These are phyloP conservation scores for Aldrovandia affinis DNA, from an alignment of 2,797 vertebrate genomes.

Conservation along the genomic window DNA sequence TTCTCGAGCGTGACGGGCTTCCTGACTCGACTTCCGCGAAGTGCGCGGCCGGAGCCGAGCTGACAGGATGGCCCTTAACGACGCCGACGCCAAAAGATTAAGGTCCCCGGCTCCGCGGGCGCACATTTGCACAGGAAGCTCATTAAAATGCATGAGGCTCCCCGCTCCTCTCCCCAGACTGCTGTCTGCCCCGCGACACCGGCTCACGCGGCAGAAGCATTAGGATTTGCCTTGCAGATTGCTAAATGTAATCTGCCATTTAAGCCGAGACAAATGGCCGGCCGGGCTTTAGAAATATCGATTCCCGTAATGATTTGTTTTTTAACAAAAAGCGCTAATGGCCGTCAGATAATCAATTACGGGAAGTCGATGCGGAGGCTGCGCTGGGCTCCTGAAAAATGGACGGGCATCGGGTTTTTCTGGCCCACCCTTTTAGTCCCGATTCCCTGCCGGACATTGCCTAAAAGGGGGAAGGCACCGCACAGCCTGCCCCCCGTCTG, in stretches of 20 bases:
- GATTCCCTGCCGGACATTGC: not conserved
- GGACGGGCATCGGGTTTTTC: not conserved
- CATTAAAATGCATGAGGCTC: constrained; percentile 82
- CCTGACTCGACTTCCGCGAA: not conserved
- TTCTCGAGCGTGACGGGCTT: constrained; percentile 73
- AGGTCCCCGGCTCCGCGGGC: constrained; percentile 75
- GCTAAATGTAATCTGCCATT: constrained; percentile 88
- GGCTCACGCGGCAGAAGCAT: constrained; percentile 54
- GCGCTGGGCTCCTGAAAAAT: constrained; percentile 61
- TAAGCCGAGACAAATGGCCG: constrained; percentile 90
- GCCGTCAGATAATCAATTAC: constrained; percentile 94
- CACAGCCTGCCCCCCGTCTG: not conserved
- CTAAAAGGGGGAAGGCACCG: not conserved
- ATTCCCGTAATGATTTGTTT: constrained; percentile 92
- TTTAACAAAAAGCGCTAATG: constrained; percentile 97
- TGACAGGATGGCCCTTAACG: constrained; percentile 80
- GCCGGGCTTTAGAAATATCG: constrained; percentile 85
- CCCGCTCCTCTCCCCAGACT: constrained; percentile 36
- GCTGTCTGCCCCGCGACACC: constrained; percentile 51
- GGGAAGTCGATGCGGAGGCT: constrained; percentile 88
- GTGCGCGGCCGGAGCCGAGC: constrained; percentile 37
- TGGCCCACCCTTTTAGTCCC: not conserved
- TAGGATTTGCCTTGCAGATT: constrained; percentile 83
- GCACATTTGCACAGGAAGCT: constrained; percentile 84
- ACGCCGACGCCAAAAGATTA: constrained; percentile 80